These are phyloP conservation scores for Eulemur macaco DNA, from an alignment of 2,113 vertebrate species.

Conservation along the genomic window DNA sequence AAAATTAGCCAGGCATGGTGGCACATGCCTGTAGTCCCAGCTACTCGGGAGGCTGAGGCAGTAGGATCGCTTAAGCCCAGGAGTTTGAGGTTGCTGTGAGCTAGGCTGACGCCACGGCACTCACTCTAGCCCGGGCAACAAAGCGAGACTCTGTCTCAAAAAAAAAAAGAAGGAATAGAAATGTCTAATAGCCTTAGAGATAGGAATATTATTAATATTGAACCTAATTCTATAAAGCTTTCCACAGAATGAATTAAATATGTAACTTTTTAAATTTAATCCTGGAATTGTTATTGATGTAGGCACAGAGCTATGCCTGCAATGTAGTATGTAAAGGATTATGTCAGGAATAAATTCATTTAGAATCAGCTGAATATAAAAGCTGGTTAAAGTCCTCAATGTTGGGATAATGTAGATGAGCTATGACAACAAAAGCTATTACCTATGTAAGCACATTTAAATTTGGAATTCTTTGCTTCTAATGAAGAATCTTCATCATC, in stretches of 20 bases:
- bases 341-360: not conserved
- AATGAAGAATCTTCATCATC: not conserved
- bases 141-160: too few species aligned
- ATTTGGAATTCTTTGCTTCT: constrained; percentile 36
- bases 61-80: too few species aligned
- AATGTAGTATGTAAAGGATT: not conserved
- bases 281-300: not conserved
- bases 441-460: not conserved
- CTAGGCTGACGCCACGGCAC: too few species aligned
- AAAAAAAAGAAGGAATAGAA: not conserved
- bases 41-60: too few species aligned
- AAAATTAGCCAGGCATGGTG: too few species aligned
- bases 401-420: not conserved
- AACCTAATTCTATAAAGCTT: not conserved
- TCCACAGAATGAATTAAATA: not conserved
- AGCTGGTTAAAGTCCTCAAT: not conserved
- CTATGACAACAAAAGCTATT: not conserved
- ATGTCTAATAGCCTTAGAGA: not conserved
- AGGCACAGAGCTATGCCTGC: not conserved
- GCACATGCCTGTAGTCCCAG: too few species aligned
- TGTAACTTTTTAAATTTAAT: not conserved
- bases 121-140: too few species aligned
- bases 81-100: too few species aligned
- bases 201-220: not conserved
- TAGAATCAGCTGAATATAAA: constrained; percentile 22